Conservation (phyloP, 2,888 invertebrate species). For the Cheilosia variabilis region DNA sequence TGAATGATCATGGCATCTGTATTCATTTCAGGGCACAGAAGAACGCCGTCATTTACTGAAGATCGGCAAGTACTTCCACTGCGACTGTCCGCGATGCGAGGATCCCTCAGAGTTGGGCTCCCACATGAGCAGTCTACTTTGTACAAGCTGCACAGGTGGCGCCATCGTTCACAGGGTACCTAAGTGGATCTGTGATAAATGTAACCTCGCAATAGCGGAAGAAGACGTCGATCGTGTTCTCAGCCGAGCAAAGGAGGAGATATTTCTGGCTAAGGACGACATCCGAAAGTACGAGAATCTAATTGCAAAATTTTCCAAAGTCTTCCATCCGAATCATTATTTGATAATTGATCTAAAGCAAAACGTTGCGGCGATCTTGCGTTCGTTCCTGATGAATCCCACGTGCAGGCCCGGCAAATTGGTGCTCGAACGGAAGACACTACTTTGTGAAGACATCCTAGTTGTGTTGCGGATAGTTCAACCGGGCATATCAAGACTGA, state of each 20-base stretch:
- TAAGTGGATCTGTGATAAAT: slow-evolving; percentile 80
- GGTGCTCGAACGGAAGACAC: slow-evolving; percentile 87
- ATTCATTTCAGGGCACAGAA: slow-evolving; percentile 86
- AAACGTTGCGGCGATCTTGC: slow-evolving; percentile 86
- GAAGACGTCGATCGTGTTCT: slow-evolving; percentile 84
- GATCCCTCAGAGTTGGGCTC: slow-evolving; percentile 90
- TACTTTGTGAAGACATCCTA: slow-evolving; percentile 87
- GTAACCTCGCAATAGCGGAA: slow-evolving; percentile 78
- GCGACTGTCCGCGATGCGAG: slow-evolving; percentile 87
- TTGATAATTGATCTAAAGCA: slow-evolving; percentile 89
- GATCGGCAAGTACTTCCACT: slow-evolving; percentile 91
- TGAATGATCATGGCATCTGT: not conserved
- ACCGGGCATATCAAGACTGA: slow-evolving; percentile 84
- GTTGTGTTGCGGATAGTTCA: slow-evolving; percentile 87
- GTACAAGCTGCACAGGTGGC: slow-evolving; percentile 77
- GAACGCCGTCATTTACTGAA: slow-evolving; percentile 87
- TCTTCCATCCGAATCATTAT: slow-evolving; percentile 88
- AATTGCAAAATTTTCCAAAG: slow-evolving; percentile 85
- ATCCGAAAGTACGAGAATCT: slow-evolving; percentile 83
- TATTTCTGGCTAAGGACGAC: slow-evolving; percentile 83
- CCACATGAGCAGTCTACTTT: slow-evolving; percentile 85
- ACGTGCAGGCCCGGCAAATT: slow-evolving; percentile 85
- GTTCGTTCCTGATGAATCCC: slow-evolving; percentile 84
- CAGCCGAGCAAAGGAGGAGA: slow-evolving; percentile 83
- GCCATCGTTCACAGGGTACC: slow-evolving; percentile 75